phyloP scores from a whole-genome alignment of 2,797 vertebrate genomes.

The Okamejei kenojei region DNA sequence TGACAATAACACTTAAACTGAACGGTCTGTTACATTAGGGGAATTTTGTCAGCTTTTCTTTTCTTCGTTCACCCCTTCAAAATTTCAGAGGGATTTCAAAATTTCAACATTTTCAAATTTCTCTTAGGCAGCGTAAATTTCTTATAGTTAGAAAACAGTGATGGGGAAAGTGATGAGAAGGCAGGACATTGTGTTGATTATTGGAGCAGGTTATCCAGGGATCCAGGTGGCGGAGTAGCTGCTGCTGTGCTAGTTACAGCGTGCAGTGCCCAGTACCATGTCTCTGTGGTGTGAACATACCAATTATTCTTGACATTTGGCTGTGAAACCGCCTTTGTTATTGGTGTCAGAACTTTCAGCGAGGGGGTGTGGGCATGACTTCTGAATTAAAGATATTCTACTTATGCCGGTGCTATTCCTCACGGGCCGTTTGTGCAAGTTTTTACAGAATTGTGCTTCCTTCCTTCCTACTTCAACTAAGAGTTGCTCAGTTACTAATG shows the following conservation, averaged over 20 bases:
- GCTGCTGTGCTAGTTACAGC: background rate
- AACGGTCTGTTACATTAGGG: too few relatives aligned
- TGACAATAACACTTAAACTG: too few relatives aligned
- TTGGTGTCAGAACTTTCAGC: background rate
- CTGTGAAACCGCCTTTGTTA: background rate
- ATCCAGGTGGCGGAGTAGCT: background rate
- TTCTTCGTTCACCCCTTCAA: background rate
- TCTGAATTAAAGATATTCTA: background rate
- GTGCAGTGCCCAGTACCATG: background rate
- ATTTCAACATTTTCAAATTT: background rate
- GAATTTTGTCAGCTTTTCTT: background rate
- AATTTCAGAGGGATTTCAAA: too few relatives aligned
- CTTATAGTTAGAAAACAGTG: background rate
- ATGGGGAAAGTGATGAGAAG: background rate
- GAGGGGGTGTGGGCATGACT: background rate
- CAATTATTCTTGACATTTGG: conserved; percentile 5
- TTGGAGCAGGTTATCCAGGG: background rate
- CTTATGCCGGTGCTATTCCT: background rate
- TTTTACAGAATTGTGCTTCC: background rate
- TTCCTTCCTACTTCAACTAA: background rate
- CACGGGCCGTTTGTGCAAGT: background rate
- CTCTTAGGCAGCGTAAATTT: background rate
- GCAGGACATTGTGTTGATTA: background rate
- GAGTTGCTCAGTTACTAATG: background rate
- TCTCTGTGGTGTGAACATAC: background rate